phyloP scores from a whole-genome alignment of 1,140 invertebrate genomes.

The Brachionus asplanchnoidis region DNA sequence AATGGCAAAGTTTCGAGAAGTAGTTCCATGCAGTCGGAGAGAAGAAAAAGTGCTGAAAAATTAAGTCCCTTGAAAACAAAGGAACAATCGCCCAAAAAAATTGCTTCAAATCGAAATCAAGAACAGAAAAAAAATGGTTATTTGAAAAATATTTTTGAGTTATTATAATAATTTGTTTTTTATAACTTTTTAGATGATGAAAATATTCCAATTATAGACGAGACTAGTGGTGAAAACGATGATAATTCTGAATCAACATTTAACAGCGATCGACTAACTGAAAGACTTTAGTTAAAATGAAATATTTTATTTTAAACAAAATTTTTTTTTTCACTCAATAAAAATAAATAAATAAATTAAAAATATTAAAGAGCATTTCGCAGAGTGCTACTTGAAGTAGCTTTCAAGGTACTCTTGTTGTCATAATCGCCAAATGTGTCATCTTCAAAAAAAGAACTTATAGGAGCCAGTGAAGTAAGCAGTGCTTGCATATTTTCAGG shows the following conservation, averaged over 20 bases:
- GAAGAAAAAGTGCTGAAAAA: conserved; percentile 15
- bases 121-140: background rate
- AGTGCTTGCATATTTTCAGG: conserved; percentile 21
- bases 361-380: background rate
- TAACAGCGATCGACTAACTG: background rate
- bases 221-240: conserved; percentile 18
- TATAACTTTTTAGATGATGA: background rate
- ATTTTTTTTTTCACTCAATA: background rate
- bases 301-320: background rate
- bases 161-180: background rate
- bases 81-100: background rate
- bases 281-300: background rate
- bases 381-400: background rate
- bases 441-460: background rate
- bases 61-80: background rate
- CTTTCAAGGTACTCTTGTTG: conserved; percentile 5
- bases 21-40: background rate
- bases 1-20: background rate
- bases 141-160: background rate
- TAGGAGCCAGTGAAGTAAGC: background rate
- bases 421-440: background rate
- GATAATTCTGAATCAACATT: background rate
- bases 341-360: background rate
- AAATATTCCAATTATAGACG: conserved; percentile 30
- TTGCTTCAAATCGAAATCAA: background rate